Evolutionary conservation across 2,888 invertebrate genomes (phyloP).

Genomic region (Strigamia maritima): DNA sequence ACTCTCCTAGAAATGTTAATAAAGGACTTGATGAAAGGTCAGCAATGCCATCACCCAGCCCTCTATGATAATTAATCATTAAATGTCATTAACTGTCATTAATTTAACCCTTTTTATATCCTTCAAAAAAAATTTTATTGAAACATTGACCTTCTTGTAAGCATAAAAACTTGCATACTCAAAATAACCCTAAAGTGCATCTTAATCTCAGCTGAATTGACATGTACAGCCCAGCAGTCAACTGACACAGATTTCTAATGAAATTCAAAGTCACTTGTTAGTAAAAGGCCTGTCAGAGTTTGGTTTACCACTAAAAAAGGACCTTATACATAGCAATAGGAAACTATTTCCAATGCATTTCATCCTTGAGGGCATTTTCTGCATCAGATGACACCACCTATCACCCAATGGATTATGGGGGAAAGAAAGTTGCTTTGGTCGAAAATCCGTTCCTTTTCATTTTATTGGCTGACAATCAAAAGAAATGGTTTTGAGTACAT

Average conservation of each 20-base stretch:
- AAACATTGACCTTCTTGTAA: not conserved
- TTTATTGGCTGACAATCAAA: constrained; percentile 9
- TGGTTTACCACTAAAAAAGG: not conserved
- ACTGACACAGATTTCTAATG: not conserved
- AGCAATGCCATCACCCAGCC: not conserved
- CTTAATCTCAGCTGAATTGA: not conserved
- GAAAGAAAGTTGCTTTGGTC: not conserved
- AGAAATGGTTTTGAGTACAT: not conserved
- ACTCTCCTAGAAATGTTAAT: constrained; percentile 1
- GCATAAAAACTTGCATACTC: not conserved
- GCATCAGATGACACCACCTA: not conserved
- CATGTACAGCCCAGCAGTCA: not conserved
- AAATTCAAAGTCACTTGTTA: constrained; percentile 10
- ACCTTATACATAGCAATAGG: not conserved
- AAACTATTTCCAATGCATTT: constrained; percentile 10
- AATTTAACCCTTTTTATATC: not conserved
- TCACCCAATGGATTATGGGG: not conserved
- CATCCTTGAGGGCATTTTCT: not conserved
- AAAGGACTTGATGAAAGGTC: constrained; percentile 1
- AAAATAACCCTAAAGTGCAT: not conserved
- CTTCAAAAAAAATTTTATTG: not conserved
- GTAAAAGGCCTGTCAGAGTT: not conserved
- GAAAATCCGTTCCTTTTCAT: not conserved
- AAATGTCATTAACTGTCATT: not conserved
- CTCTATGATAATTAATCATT: not conserved